Evolutionary conservation across 2,113 vertebrate genomes (phyloP).

Genomic region (Cyanocitta stelleri): DNA sequence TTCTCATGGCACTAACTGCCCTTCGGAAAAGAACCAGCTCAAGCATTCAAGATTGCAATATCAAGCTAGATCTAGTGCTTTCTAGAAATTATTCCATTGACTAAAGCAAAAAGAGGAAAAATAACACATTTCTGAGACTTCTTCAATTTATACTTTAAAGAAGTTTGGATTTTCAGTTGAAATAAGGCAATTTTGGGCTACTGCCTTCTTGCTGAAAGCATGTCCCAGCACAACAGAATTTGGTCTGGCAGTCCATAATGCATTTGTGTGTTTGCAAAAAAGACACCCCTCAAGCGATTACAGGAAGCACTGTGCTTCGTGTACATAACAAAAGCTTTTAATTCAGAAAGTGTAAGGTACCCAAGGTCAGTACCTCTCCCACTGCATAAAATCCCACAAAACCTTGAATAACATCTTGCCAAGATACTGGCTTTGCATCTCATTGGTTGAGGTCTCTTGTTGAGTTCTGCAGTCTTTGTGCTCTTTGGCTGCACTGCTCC

Average conservation of each 20-base stretch:
- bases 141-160: background rate
- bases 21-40: background rate
- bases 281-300: background rate
- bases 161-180: background rate
- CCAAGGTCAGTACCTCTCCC: background rate
- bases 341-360: background rate
- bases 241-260: background rate
- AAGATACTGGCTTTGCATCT: background rate
- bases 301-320: background rate
- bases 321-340: background rate
- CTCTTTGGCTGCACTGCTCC: background rate
- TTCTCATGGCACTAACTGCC: background rate
- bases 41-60: background rate
- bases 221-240: background rate
- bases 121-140: background rate
- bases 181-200: background rate
- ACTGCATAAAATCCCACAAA: background rate
- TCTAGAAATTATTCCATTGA: background rate
- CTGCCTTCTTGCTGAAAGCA: background rate
- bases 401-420: background rate
- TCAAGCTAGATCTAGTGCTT: background rate
- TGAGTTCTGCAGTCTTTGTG: background rate
- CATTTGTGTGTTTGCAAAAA: background rate
- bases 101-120: background rate
- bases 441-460: background rate